phyloP scores from a whole-genome alignment of 2,797 vertebrate genomes.

The Gila robusta region DNA sequence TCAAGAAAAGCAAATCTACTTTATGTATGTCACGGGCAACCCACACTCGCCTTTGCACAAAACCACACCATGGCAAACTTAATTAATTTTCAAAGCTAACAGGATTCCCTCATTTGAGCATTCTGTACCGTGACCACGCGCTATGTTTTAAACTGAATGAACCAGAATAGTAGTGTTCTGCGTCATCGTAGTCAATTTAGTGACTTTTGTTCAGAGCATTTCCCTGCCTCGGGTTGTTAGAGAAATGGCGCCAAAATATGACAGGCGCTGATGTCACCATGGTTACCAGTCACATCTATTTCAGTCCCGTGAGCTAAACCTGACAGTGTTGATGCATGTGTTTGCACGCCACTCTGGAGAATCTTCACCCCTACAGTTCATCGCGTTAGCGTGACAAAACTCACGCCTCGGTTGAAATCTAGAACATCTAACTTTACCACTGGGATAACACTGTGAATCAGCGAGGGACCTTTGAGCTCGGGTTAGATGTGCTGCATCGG shows the following conservation, averaged over 20 bases:
- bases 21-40: slow-evolving; percentile 20
- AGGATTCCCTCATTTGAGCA: slow-evolving; percentile 26
- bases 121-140: slow-evolving; percentile 23
- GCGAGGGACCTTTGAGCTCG: not conserved
- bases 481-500: not conserved
- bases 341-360: slow-evolving; percentile 21
- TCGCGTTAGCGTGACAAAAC: not conserved
- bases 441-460: not conserved
- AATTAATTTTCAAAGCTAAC: slow-evolving; percentile 9
- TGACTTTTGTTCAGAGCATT: slow-evolving; percentile 35
- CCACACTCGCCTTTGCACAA: slow-evolving; percentile 28
- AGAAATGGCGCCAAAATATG: slow-evolving; percentile 54
- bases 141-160: slow-evolving; percentile 41
- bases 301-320: slow-evolving; percentile 49
- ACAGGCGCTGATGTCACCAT: slow-evolving; percentile 60
- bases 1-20: slow-evolving; percentile 17
- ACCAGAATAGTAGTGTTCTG: slow-evolving; percentile 9
- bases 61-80: slow-evolving; percentile 11
- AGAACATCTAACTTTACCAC: not conserved
- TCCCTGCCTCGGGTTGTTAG: slow-evolving; percentile 39
- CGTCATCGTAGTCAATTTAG: slow-evolving; percentile 9
- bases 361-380: slow-evolving; percentile 13
- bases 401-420: slow-evolving; percentile 6
- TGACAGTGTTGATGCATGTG: slow-evolving; percentile 18
- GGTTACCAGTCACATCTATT: slow-evolving; percentile 65